Base-by-base conservation (phyloP, 2,888 invertebrate species). In the Sicus ferrugineus region DNA sequence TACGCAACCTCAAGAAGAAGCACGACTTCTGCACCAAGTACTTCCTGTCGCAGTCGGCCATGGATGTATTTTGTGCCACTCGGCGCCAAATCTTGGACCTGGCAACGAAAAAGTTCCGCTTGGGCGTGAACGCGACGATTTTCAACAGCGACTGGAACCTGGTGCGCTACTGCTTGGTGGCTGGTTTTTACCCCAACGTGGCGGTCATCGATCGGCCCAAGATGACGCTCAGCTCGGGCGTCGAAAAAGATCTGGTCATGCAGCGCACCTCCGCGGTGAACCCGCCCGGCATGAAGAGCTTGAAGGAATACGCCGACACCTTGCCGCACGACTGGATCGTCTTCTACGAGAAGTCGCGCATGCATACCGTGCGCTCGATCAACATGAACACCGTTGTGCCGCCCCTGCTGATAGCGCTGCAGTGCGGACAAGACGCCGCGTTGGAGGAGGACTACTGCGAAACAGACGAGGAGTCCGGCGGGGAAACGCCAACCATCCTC, bases 151-250 rank as follows among this genome's bases (percentile, higher is more conserved):
- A 83, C 31, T 96, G 95, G 95, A 92, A 95, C 14, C 90, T 97
- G 67, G 92, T 98, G 0, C 97, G 97, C 81, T 93, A 94, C 0
- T 94, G 95, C 2, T 86, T 98, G 38, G 90, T 92, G 30, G 93
- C 94, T 3, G 97, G 98, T 0, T 88, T 94, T 70, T 98, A 97
- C 85, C 98, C 98, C 0, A 94, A 95, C 76, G 84, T 98, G 54
- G 93, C 93, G 21, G 88, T 91, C 23, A 89, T 93, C 1, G 92
- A 93, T 80, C 85, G 91, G 16, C 88, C 89, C 26, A 88, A 89
- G 30, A 83, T 86, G 16, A 88, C 89, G 2, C 81, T 94, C 14
- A 86, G 91, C 21, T 91, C 92, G 6, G 89, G 90, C 78, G 91
- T 88, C 16, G 89, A 89, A 73, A 86, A 86, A 0, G 84, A 85